Evolutionary conservation across 1,140 invertebrate genomes (phyloP).

Genomic region (Bombus sylvicola): DNA sequence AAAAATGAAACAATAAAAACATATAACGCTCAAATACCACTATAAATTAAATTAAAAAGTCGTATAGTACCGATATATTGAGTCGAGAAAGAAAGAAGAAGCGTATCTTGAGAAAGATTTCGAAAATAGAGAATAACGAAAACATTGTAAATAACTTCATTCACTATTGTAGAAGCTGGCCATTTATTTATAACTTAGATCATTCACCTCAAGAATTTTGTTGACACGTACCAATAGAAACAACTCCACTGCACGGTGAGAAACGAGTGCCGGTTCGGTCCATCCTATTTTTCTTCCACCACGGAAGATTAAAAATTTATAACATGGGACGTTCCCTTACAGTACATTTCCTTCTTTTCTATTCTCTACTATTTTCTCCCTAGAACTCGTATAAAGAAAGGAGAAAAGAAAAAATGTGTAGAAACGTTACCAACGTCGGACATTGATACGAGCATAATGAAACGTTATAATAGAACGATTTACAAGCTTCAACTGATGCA

Average conservation of each 20-base stretch:
- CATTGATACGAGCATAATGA: not conserved
- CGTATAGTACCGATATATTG: too few species aligned
- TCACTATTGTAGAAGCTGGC: not conserved
- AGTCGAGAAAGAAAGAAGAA: not conserved
- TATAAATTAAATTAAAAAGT: too few species aligned
- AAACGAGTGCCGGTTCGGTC: not conserved
- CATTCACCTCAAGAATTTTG: not conserved
- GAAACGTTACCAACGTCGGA: not conserved
- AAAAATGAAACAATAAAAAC: too few species aligned
- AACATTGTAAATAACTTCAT: not conserved
- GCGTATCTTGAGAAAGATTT: not conserved
- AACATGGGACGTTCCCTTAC: not conserved
- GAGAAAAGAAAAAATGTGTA: too few species aligned
- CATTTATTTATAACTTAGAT: not conserved
- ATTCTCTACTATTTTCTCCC: too few species aligned
- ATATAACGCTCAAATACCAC: too few species aligned
- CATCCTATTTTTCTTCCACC: not conserved
- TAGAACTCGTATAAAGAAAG: not conserved
- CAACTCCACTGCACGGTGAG: not conserved
- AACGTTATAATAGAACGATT: not conserved
- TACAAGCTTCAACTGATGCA: not conserved
- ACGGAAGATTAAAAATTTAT: slow-evolving; percentile 19
- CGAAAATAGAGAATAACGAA: not conserved
- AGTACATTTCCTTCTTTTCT: not conserved
- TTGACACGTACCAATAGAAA: slow-evolving; percentile 8